phyloP scores from a whole-genome alignment of 1,140 invertebrate species.

The Saccostrea glomerata region DNA sequence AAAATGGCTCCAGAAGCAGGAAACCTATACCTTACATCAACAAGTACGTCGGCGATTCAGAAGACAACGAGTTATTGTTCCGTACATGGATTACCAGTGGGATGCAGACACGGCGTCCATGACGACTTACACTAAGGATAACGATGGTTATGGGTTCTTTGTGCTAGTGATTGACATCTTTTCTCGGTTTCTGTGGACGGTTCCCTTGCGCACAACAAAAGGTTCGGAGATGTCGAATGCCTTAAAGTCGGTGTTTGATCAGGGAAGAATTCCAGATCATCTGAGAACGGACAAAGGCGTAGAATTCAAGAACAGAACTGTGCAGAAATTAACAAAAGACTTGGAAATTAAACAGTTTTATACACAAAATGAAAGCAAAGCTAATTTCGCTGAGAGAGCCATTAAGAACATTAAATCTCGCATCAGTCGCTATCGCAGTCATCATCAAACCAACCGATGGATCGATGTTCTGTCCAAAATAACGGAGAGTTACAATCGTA shows the following conservation, averaged over 20 bases:
- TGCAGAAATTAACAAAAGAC: constrained; percentile 7
- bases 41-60: constrained; percentile 45
- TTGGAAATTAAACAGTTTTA: constrained; percentile 14
- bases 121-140: constrained; percentile 45
- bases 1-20: constrained; percentile 52
- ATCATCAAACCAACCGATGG: constrained; percentile 35
- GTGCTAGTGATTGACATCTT: constrained; percentile 41
- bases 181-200: constrained; percentile 39
- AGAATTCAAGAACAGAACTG: constrained; percentile 39
- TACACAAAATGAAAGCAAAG: constrained; percentile 41
- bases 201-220: constrained; percentile 12
- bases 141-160: constrained; percentile 50
- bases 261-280: neutral
- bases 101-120: constrained; percentile 53
- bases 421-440: constrained; percentile 13
- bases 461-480: constrained; percentile 31
- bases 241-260: constrained; percentile 31
- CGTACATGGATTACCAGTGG: constrained; percentile 57
- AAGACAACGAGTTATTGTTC: constrained; percentile 39
- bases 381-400: constrained; percentile 21
- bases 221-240: constrained; percentile 26
- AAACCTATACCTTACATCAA: constrained; percentile 52
- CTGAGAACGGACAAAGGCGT: constrained; percentile 43
- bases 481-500: constrained; percentile 38
- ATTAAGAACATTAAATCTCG: constrained; percentile 43